Base-by-base conservation (phyloP, 53 echinoderm and acorn worm species). In the Holothuria leucospilota region DNA sequence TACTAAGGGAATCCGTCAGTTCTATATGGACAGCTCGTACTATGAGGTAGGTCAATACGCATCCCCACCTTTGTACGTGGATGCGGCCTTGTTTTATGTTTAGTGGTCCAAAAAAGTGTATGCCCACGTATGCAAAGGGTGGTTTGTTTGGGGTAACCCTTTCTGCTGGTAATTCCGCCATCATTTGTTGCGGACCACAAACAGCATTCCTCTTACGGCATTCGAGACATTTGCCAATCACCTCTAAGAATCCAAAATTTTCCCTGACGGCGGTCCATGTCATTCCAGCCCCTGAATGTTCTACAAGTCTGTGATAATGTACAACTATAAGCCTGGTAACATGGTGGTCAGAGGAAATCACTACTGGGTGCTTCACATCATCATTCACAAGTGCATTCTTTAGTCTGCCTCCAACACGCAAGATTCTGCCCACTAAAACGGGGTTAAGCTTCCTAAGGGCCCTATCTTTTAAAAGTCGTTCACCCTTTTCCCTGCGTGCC, bases 11-110 rank as follows among this genome's bases (percentile, higher is more conserved):
- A 38, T 84, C 53, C 4, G 85, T 85, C 52, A 75, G 56, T 29
- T 93, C 93, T 5, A 93, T 39, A 28, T 93, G 92, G 27, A 92
- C 71, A 13, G 92, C 89, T 71, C 89, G 81, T 13, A 62, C 39
- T 5, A 86, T 62, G 13, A 93, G 20, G 26, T 89, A 89, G 13
- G 89, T 89, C 39, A 86, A 89, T 56, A 92, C 23, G 59, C 86
- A 73, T 77, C 92, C 89, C 52, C 89, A 92, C 63, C 81, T 59
- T 41, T 85, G 89, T 51, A 58, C 81, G 72, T 71, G 62, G 27
- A 59, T 51, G 26, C 91, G 69, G 14, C 91, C 91, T 62, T 78
- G 38, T 62, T 84, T 91, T 5, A 91, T 88, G 6, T 51, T 4
- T 20, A 88, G 79, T 0, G 88, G 86, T 5, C 92, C 92, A 51